phyloP scores from a whole-genome alignment of 30 jellyfish, hydroid and myxozoan genomes.

The Cassiopea xamachana region DNA sequence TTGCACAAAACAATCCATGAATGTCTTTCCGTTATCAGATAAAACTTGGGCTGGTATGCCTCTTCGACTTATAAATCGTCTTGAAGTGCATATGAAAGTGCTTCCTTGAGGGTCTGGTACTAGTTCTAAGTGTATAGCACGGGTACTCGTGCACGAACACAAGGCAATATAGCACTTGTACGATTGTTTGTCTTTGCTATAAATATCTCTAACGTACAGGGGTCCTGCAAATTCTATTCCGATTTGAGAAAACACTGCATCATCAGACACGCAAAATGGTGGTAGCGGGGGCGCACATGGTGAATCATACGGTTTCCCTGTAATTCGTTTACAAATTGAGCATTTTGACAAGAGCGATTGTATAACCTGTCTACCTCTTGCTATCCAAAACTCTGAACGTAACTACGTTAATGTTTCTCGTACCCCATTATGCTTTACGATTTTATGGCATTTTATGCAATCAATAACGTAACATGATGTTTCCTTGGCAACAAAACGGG shows the following conservation, averaged over 20 bases:
- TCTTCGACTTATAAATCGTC: no score
- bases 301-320: slow-evolving; percentile 30
- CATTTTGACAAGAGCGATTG: slow-evolving; percentile 8
- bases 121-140: no score
- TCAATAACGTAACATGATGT: slow-evolving; percentile 17
- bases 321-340: not conserved
- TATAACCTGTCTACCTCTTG: slow-evolving; percentile 16
- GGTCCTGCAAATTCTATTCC: slow-evolving; percentile 60
- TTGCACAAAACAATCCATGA: no score
- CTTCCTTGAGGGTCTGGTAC: no score
- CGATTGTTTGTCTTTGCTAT: slow-evolving; percentile 1
- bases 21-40: no score
- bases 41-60: no score
- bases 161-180: not conserved
- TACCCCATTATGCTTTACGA: slow-evolving; percentile 30
- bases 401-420: slow-evolving; percentile 23
- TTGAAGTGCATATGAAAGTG: no score
- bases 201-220: slow-evolving; percentile 26
- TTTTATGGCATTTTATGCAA: slow-evolving; percentile 13
- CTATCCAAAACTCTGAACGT: slow-evolving; percentile 31
- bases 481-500: slow-evolving; percentile 37
- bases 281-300: slow-evolving; percentile 43
- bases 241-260: slow-evolving; percentile 33
- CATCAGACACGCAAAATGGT: slow-evolving; percentile 17
- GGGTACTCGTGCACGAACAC: no score